Conservation (phyloP, 2,888 invertebrate species). For the Ophioninae sp. region DNA sequence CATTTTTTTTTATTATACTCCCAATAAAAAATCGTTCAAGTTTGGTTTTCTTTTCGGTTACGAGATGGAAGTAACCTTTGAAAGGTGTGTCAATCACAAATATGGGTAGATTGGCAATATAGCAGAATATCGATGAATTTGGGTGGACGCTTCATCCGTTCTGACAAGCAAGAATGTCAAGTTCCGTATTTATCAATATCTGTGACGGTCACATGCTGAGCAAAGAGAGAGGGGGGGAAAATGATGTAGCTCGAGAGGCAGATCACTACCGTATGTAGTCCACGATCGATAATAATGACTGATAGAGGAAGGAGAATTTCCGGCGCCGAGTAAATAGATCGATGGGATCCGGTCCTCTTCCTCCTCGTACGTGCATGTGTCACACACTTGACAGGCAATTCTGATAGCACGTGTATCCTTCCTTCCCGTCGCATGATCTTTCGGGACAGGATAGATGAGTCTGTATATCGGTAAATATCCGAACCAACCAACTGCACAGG, state of each 20-base stretch:
- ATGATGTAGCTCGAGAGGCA: background rate
- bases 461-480: slow-evolving; percentile 53
- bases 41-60: no score
- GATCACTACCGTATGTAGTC: slow-evolving; percentile 23
- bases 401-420: slow-evolving; percentile 53
- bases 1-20: no score
- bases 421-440: slow-evolving; percentile 55
- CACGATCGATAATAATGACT: slow-evolving; percentile 43
- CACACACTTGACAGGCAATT: slow-evolving; percentile 31
- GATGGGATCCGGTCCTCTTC: slow-evolving; percentile 25
- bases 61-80: no score
- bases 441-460: background rate
- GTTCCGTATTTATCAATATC: background rate
- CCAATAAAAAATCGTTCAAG: no score
- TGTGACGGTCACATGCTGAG: background rate
- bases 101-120: background rate
- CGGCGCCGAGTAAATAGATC: slow-evolving; percentile 45
- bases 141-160: background rate
- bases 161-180: background rate
- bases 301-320: slow-evolving; percentile 28
- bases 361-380: slow-evolving; percentile 17
- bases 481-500: slow-evolving; percentile 21
- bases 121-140: background rate
- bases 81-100: background rate
- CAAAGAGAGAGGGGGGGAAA: background rate